Evolutionary conservation across 1,140 invertebrate species (phyloP), one percentile per base, ranked within the genome.

Genomic region (Apocrypta bakeri): DNA sequence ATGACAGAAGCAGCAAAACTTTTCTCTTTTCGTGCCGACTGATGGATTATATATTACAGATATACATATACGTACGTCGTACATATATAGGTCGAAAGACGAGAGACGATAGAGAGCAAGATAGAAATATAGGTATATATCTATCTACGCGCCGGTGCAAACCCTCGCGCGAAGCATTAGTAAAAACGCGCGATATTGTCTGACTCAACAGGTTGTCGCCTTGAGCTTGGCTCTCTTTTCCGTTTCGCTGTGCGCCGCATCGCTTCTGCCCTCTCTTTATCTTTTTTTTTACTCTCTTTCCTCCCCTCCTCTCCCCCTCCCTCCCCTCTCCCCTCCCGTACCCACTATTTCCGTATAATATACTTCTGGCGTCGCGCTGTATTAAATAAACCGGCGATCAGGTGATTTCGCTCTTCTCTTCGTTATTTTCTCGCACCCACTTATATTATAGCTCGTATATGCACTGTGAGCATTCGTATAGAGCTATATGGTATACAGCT

Each of bases 181-280:
- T 87, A 87, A 88, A 88, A 88, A 87, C 85, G 85, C 86, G 85
- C 85, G 85, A 88, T 88, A 88, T 87, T 88, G 86, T 87, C 84
- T 85, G 85, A 84, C 85, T 88, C 87, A 87, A 88, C 87, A 88
- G 87, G 87, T 88, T 87, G 85, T 81, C 85, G 83, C 40, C 76
- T 42, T 17, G 17, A 33, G 25, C 31, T 48, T 14, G 27, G 61
- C 17, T 79, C 48, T 37, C 33, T 37, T 37, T 69, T n/a, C 40
- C 68, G 63, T 48, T 48, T n/a, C 14, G n/a, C 12, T 11, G 25
- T 24, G 9, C 42, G 29, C 37, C 17, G 64, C 77, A 31, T 75
- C 69, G 37, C 75, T 73, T 69, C 56, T 84, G 0, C 27, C n/a
- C 6, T 2, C 14, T 48, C 42, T 17, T 33, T 69, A 21, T 68